Percentiles rank a stretch among this genome's conserved stretches.
These are phyloP conservation scores for Drosophila atripex DNA, from an alignment of 2,888 invertebrate species.

Conservation along the genomic window DNA sequence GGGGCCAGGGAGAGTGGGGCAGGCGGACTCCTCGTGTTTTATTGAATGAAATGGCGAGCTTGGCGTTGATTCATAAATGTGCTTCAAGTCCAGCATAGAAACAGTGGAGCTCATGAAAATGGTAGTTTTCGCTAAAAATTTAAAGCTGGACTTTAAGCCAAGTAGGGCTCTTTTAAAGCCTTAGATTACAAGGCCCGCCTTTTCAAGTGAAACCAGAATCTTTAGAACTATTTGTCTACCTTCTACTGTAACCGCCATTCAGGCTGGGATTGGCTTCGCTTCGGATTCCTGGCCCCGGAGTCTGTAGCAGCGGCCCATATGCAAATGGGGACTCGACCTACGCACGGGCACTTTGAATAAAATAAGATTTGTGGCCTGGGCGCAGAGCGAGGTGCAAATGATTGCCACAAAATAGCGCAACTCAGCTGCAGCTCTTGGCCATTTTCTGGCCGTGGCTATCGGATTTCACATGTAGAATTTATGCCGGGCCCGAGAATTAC, in stretches of 20 bases:
- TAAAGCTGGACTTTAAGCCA: neutral
- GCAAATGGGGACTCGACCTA: slow-evolving; percentile 72
- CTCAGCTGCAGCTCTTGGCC: slow-evolving; percentile 11
- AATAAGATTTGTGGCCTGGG: slow-evolving; percentile 74
- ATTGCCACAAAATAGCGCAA: slow-evolving; percentile 50
- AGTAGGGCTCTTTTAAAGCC: neutral
- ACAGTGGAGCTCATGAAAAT: neutral
- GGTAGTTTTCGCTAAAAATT: neutral
- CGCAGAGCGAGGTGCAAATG: slow-evolving; percentile 72
- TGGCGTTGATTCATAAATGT: slow-evolving; percentile 83
- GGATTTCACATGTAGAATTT: slow-evolving; percentile 80
- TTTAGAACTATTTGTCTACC: neutral
- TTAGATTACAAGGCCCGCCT: neutral
- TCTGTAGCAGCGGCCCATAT: slow-evolving; percentile 55
- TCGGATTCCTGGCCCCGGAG: slow-evolving; percentile 24
- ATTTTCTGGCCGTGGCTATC: slow-evolving; percentile 54
- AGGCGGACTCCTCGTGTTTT: slow-evolving; percentile 69
- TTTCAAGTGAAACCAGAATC: neutral
- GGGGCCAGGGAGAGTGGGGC: neutral
- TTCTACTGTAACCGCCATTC: slow-evolving; percentile 20
- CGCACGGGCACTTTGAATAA: slow-evolving; percentile 71
- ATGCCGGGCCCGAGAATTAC: slow-evolving; percentile 75
- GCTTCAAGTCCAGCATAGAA: slow-evolving; percentile 38
- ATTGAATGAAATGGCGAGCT: slow-evolving; percentile 81
- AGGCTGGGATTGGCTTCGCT: slow-evolving; percentile 30